Conservation (phyloP, 2,113 vertebrate genomes). For the Pseudopipra pipra region DNA sequence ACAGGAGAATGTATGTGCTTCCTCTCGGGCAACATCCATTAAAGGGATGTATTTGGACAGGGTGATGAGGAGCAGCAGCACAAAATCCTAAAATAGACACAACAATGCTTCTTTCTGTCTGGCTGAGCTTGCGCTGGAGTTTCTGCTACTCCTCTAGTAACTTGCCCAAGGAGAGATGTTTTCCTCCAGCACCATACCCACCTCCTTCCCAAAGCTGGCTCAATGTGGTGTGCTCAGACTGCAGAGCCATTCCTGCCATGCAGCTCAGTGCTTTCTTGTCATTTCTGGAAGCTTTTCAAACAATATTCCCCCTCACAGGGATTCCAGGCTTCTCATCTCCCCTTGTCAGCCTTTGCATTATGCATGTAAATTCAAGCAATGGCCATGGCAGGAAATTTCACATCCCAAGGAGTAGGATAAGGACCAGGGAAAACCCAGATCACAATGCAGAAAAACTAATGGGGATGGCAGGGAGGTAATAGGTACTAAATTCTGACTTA, state of each 20-base stretch:
- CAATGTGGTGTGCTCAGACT: fast-evolving
- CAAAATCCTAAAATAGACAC: background rate
- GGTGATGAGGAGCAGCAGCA: background rate
- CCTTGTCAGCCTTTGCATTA: background rate
- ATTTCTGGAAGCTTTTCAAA: background rate
- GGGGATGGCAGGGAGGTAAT: fast-evolving
- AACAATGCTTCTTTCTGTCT: background rate
- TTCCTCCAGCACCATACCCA: background rate
- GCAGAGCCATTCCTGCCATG: background rate
- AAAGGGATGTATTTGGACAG: background rate
- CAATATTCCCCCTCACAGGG: fast-evolving
- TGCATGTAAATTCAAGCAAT: background rate
- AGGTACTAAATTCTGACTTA: background rate
- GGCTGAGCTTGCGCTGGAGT: background rate
- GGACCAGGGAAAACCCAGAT: background rate
- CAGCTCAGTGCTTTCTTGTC: background rate
- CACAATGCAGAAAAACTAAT: background rate
- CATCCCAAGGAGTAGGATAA: background rate
- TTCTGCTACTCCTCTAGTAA: background rate
- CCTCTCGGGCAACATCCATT: background rate
- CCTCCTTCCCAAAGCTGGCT: background rate
- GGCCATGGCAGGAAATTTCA: background rate
- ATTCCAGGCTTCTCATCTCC: background rate
- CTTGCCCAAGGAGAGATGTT: background rate
- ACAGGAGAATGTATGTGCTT: conserved; percentile 1